Evolutionary conservation across 1,140 invertebrate genomes (phyloP).

Genomic region (Drosophila tsacasi): DNA sequence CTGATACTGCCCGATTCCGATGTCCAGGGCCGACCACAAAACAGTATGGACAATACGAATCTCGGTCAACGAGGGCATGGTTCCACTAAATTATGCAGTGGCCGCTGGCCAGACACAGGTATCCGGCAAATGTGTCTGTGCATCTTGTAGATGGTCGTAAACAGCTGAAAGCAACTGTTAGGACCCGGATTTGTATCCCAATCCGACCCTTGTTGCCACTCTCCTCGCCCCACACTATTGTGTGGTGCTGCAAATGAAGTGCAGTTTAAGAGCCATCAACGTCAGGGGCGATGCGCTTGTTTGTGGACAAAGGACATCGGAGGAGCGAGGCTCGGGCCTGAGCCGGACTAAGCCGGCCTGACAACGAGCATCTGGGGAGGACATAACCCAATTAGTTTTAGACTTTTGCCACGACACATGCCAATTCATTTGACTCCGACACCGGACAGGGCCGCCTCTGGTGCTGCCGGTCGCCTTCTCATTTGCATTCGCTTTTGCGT

Average conservation of each 20-base stretch:
- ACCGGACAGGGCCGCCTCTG: conserved; percentile 24
- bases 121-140: conserved; percentile 33
- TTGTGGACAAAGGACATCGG: conserved; percentile 31
- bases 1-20: conserved; percentile 5
- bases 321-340: conserved; percentile 4
- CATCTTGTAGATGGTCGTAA: conserved; percentile 45
- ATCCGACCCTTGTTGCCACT: conserved; percentile 29
- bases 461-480: neutral
- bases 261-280: conserved; percentile 70
- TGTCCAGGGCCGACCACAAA: conserved; percentile 33
- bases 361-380: conserved; percentile 67
- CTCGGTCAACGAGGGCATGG: conserved; percentile 8
- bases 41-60: conserved; percentile 42
- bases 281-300: conserved; percentile 62
- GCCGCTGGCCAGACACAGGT: conserved; percentile 13
- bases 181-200: conserved; percentile 48
- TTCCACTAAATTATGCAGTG: conserved; percentile 41
- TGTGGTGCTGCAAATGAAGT: conserved; percentile 61
- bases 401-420: conserved; percentile 65
- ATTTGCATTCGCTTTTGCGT: conserved; percentile 68
- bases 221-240: neutral
- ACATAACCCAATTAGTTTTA: conserved; percentile 76
- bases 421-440: conserved; percentile 57
- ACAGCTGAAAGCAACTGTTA: conserved; percentile 51
- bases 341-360: conserved; percentile 25